Percentiles rank a stretch among this genome's conserved stretches.
Evolutionary conservation across 1,140 invertebrate species (phyloP).

Genomic region (Probaryconus sp.): DNA sequence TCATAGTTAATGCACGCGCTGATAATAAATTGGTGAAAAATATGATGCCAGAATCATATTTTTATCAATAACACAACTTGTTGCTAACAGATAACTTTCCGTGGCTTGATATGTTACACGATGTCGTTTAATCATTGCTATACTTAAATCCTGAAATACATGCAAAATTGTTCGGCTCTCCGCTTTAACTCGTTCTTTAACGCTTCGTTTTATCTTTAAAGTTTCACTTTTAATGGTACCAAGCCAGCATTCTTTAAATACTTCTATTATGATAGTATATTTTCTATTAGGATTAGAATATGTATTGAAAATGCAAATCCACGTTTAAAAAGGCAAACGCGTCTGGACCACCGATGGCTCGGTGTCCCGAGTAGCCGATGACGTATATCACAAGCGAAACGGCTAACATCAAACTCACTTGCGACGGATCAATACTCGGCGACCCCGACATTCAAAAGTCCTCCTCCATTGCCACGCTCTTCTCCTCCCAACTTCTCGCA

Average conservation of each 20-base stretch:
- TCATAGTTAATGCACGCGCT: constrained; percentile 23
- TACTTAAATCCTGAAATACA: constrained; percentile 1
- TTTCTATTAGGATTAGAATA: too few species aligned
- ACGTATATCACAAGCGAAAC: constrained; percentile 68
- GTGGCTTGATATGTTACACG: constrained; percentile 16
- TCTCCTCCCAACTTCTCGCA: constrained; percentile 59
- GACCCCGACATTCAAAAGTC: constrained; percentile 78
- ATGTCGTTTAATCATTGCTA: constrained; percentile 28
- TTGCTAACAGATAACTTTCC: constrained; percentile 27
- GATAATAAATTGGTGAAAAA: constrained; percentile 34
- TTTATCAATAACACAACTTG: constrained; percentile 41
- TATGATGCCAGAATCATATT: constrained; percentile 25
- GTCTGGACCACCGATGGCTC: constrained; percentile 2
- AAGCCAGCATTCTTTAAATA: too few species aligned
- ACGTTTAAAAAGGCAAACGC: constrained; percentile 5
- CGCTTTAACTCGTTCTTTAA: too few species aligned
- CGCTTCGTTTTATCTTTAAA: too few species aligned
- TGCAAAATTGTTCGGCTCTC: too few species aligned
- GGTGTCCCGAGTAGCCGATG: constrained; percentile 52
- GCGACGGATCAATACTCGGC: constrained; percentile 77
- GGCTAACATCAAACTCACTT: constrained; percentile 73
- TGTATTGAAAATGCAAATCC: too few species aligned
- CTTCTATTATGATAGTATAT: too few species aligned
- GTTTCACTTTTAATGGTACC: too few species aligned
- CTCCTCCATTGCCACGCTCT: constrained; percentile 61